A percentile compares a stretch with the other conserved stretches of the same genome.
phyloP scores from a whole-genome alignment of 1,140 invertebrate species.

The Cyclina sinensis region DNA sequence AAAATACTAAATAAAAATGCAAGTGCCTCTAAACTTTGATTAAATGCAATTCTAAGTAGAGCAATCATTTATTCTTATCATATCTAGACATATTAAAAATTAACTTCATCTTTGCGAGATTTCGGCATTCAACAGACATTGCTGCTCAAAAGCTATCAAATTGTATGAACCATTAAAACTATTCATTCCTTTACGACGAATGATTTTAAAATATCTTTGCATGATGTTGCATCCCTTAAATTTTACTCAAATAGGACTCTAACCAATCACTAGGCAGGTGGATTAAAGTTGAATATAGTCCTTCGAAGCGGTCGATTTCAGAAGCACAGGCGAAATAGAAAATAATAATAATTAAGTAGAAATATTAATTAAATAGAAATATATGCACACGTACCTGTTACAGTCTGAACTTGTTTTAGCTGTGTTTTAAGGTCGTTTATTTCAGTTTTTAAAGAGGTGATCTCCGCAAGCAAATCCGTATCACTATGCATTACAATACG shows the following conservation, averaged over 20 bases:
- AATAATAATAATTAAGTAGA: not conserved
- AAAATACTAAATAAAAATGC: no score
- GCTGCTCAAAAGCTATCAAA: no score
- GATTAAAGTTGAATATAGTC: not conserved
- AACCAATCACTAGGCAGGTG: not conserved
- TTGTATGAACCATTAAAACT: no score
- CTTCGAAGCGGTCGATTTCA: not conserved
- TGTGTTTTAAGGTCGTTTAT: not conserved
- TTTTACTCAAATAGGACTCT: no score
- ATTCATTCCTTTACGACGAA: no score
- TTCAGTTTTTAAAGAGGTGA: not conserved
- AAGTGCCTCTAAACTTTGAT: no score
- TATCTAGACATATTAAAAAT: not conserved
- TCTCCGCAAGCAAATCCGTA: not conserved
- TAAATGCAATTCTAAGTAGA: not conserved
- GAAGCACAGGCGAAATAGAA: no score
- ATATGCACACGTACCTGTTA: not conserved
- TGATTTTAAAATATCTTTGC: not conserved
- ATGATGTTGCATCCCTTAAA: not conserved
- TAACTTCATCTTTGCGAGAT: not conserved
- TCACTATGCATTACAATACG: conserved; percentile 3
- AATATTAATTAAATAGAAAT: not conserved
- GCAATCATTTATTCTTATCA: not conserved
- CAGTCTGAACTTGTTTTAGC: not conserved
- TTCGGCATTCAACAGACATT: not conserved